phyloP scores from a whole-genome alignment of 2,888 invertebrate genomes.

The Lacanobia oleracea region DNA sequence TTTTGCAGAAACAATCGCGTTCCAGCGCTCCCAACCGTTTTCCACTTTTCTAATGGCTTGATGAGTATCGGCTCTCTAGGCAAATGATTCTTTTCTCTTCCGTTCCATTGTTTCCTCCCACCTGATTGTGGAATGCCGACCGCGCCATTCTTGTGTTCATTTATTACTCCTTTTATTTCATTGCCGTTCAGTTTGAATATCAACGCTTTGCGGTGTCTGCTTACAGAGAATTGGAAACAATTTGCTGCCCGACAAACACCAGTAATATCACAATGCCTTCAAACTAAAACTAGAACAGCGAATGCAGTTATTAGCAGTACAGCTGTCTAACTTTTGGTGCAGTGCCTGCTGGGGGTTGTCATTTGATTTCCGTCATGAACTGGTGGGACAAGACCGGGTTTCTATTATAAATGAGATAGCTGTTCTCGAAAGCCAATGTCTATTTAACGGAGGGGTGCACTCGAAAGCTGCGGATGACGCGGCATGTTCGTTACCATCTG shows the following conservation, averaged over 20 bases:
- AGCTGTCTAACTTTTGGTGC: conserved; percentile 17
- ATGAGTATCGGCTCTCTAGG: conserved; percentile 53
- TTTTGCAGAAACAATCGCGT: conserved; percentile 52
- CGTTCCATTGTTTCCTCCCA: conserved; percentile 41
- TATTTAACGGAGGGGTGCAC: conserved; percentile 59
- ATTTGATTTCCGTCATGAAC: conserved; percentile 33
- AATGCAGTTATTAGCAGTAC: conserved; percentile 17
- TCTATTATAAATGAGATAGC: conserved; percentile 49
- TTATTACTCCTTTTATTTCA: conserved; percentile 14
- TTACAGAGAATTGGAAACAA: conserved; percentile 1
- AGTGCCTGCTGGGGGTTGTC: conserved; percentile 15
- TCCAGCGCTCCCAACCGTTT: conserved; percentile 43
- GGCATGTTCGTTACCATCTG: conserved; percentile 55
- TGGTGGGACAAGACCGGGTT: conserved; percentile 25
- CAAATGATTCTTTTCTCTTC: conserved; percentile 48
- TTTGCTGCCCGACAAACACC: neutral
- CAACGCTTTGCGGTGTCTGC: neutral
- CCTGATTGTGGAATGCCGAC: conserved; percentile 29
- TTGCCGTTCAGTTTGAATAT: neutral
- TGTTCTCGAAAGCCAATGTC: conserved; percentile 55
- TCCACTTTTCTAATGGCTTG: conserved; percentile 58
- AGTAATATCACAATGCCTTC: conserved; percentile 3
- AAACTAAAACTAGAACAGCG: conserved; percentile 28
- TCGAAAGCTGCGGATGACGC: conserved; percentile 56
- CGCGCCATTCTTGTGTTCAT: conserved; percentile 17